Base-by-base conservation (phyloP, 35 echinoderm and acorn worm genomes). In the Amphiura filiformis region DNA sequence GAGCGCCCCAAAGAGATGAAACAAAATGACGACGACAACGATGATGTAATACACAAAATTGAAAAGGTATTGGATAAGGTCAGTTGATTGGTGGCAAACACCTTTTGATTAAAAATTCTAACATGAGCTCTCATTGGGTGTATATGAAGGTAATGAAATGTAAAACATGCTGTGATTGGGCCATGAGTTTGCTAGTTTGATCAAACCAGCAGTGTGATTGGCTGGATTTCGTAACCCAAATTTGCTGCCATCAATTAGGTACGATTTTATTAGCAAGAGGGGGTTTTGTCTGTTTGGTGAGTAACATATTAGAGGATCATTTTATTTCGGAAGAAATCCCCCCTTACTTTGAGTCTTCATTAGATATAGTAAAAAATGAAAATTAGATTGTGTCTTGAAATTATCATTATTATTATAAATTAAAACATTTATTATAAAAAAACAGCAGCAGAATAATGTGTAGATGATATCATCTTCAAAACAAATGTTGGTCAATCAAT, bases 381-480 rank as follows among this genome's bases (percentile, higher is more conserved):
- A 26, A 70, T 70, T 70, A 70, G 61, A n/a, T 70, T 23, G 61
- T 70, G 61, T 70, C 61, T 70, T 70, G 61, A 70, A n/a, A n/a
- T n/a, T n/a, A n/a, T n/a, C n/a, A n/a, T n/a, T n/a, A n/a, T n/a
- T n/a, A n/a, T n/a, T n/a, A n/a, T n/a, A n/a, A n/a, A n/a, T n/a
- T n/a, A n/a, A n/a, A n/a, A n/a, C n/a, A 70, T 47, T 47, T 9
- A 47, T 4, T 9, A 47, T 47, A 47, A 47, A 47, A 9, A 47
- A 47, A 9, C 17, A 17, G 41, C 41, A 47, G 41, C 41, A 47
- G 41, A 47, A 9, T 47, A 47, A 9, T 47, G 17, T 47, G 17
- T 47, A 47, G 41, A 47, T 47, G 41, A 47, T 9, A 47, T 47
- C n/a, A n/a, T n/a, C n/a, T n/a, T n/a, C n/a, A n/a, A n/a, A n/a